A percentile compares a stretch with the other conserved stretches of the same genome.
phyloP scores from a whole-genome alignment of 2,888 invertebrate genomes.

The Amitus sp. region DNA sequence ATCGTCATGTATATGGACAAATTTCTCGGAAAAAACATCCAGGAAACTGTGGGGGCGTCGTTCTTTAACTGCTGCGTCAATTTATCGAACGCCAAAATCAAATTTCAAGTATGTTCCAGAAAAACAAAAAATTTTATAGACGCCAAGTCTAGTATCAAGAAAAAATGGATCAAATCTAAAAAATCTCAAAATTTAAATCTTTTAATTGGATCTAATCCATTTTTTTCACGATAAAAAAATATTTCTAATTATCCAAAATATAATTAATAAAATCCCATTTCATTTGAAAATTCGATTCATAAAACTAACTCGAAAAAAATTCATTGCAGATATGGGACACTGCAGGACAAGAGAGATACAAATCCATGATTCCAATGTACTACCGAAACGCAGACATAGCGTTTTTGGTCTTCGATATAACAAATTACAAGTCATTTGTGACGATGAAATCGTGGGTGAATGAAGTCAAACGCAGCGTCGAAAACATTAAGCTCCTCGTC shows the following conservation, averaged over 20 bases:
- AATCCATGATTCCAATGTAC: constrained; percentile 95
- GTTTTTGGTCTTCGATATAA: constrained; percentile 86
- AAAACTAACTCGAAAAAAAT: too few species aligned
- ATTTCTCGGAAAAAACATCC: constrained; percentile 77
- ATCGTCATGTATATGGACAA: constrained; percentile 85
- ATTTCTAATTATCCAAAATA: constrained; percentile 4
- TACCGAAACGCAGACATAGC: constrained; percentile 93
- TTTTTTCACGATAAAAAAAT: too few species aligned
- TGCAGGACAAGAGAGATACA: constrained; percentile 87
- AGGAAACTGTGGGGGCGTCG: constrained; percentile 89
- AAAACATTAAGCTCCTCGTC: constrained; percentile 81
- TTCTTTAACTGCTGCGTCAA: constrained; percentile 88
- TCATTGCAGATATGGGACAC: constrained; percentile 85
- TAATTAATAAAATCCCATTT: neutral
- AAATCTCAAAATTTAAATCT: too few species aligned
- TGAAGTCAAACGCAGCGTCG: constrained; percentile 81
- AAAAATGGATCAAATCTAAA: too few species aligned
- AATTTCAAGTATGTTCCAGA: constrained; percentile 80
- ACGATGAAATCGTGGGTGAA: constrained; percentile 89
- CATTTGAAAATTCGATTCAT: too few species aligned
- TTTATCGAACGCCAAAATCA: constrained; percentile 76
- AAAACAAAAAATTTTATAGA: too few species aligned
- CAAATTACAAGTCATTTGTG: constrained; percentile 77
- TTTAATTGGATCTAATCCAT: too few species aligned
- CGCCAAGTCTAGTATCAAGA: too few species aligned